Evolutionary conservation across 2,113 vertebrate genomes (phyloP), one percentile per base, ranked within the genome.

Genomic region (zebrafish (Danio rerio)): DNA sequence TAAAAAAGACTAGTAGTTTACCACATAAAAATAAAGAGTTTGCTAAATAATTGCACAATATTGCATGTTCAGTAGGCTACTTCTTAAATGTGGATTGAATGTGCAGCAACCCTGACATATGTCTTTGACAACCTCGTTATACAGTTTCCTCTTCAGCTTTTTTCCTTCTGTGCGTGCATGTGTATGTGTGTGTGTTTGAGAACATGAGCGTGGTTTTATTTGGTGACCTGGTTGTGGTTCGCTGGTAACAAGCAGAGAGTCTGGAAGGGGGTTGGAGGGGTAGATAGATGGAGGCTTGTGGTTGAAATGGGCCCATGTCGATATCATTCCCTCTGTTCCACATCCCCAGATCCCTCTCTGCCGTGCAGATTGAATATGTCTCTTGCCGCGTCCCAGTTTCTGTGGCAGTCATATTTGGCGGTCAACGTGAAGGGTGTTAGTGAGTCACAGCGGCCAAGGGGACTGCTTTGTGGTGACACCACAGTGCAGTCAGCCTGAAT

Each of bases 371-470:
- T 85, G 76, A 85, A 87, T 87, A 78, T 85, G 81, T 85, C 78
- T 84, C 81, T 84, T 84, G 78, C 79, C 47, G 63, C 40, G 86
- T 85, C 84, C 84, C 76, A 87, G 84, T 85, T 87, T 85, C 81
- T 62, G 49, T 55, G 83, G 78, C 81, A 69, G 84, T 82, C 73
- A 81, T 84, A 77, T 82, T 86, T 85, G 43, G 85, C 77, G 80
- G 81, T 88, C 88, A 86, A 62, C 68, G 45, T 84, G 73, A 87
- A 86, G 80, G 85, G 70, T 85, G 90, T 77, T 82, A 84, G 79
- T 78, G 68, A 86, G 61, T 16, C 83, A 87, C 84, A 75, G 66
- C 10, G 52, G 62, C 75, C 65, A 45, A 78, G 15, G 55, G 62
- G 70, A 62, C 58, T 75, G 59, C 61, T 21, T 15, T 18, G 40